Evolutionary conservation across 2,113 vertebrate species (phyloP).

Genomic region (Stomatorhinus ivindoensis): DNA sequence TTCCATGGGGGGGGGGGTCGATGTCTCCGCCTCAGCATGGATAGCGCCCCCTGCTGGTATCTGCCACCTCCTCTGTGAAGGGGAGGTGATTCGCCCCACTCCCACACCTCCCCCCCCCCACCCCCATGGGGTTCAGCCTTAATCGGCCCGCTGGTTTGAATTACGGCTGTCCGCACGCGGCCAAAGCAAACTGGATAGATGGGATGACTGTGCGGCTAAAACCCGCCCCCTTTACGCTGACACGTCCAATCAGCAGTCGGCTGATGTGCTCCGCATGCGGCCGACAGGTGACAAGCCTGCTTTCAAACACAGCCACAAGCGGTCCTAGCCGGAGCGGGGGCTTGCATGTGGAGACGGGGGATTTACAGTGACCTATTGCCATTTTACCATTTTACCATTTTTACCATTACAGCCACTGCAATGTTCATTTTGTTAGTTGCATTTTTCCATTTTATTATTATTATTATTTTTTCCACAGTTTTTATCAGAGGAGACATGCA

Average conservation of each 20-base stretch:
- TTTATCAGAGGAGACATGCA: neutral
- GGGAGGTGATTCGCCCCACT: neutral
- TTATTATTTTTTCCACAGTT: no score
- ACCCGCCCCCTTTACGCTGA: neutral
- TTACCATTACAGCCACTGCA: neutral
- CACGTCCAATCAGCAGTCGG: neutral
- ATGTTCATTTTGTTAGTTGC: neutral
- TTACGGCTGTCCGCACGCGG: neutral
- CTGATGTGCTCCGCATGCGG: neutral
- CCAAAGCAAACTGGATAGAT: neutral
- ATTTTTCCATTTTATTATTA: neutral
- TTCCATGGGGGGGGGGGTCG: neutral
- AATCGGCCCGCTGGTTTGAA: neutral
- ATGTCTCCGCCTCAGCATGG: neutral
- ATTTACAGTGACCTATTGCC: neutral
- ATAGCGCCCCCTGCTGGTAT: neutral
- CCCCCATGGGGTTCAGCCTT: neutral
- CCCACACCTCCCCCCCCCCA: neutral
- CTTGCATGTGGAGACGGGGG: neutral
- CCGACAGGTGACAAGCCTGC: neutral
- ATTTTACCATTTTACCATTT: neutral
- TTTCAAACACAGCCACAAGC: neutral
- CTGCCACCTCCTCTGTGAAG: neutral
- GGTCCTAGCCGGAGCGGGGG: neutral
- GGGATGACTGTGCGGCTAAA: neutral